Evolutionary conservation across 2,888 invertebrate species (phyloP), one percentile per base, ranked within the genome.

Genomic region (Mantis religiosa): DNA sequence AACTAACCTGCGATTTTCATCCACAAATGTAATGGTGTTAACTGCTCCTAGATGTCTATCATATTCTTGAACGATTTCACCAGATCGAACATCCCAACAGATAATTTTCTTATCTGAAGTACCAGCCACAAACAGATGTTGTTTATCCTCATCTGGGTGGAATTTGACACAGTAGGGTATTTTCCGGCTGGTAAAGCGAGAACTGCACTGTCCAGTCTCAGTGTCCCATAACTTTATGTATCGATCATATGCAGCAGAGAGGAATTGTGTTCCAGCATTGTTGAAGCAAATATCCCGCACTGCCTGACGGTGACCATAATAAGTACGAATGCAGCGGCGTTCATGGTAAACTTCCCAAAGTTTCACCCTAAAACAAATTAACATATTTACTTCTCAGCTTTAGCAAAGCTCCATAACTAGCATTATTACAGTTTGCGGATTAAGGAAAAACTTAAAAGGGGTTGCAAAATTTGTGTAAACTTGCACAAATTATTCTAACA

Each of bases 201-300:
- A 96, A 54, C 97, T 93, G 90, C 97, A 98, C 91, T 95, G 95
- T 85, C 99, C 99, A 0, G 98, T 98, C 94, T 99, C 99, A 0
- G 99, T 99, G 93, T 99, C 99, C 99, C 99, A 99, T 84, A 99
- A 94, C 94, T 99, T 99, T 89, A 99, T 98, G 92, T 98, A 99
- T 88, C 99, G 96, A 94, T 99, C 99, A 93, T 99, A 99, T 0
- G 96, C 97, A 83, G 99, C 99, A 0, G 99, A 99, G 4, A 99
- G 93, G 93, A 99, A 99, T 92, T 97, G 96, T 83, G 96, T 96
- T 1, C 99, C 99, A 83, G 95, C 95, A 92, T 99, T 99, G 93
- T 99, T 99, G 94, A 99, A 99, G 92, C 97, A 97, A 91, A 99
- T 95, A 92, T 99, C 99, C 89, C 99, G 94, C 15, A 99, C 99